phyloP scores from a whole-genome alignment of 2,113 vertebrate genomes.

The Tretioscincus oriximinensis region DNA sequence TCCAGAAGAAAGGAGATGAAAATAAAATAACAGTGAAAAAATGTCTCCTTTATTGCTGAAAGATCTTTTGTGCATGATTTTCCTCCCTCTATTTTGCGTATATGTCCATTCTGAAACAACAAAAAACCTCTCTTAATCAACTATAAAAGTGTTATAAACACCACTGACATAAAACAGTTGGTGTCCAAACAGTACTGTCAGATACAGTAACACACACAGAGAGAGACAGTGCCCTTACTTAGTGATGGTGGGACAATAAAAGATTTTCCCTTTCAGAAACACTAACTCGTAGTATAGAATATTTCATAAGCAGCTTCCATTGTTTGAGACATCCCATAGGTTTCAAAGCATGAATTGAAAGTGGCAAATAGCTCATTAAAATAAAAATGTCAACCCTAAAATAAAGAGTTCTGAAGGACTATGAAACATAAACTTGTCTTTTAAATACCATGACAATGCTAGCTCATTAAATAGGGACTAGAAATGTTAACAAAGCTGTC shows the following conservation, averaged over 20 bases:
- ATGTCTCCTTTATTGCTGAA: not conserved
- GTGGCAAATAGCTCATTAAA: conserved; percentile 47
- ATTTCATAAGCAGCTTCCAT: conserved; percentile 17
- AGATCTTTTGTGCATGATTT: not conserved
- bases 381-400: conserved; percentile 54
- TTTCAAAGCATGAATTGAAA: conserved; percentile 39
- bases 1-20: not conserved
- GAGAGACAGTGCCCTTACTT: not conserved
- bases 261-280: not conserved
- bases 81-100: not conserved
- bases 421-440: conserved; percentile 46
- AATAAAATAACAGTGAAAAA: not conserved
- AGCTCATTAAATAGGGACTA: conserved; percentile 43
- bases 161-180: not conserved
- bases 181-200: not conserved
- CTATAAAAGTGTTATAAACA: not conserved
- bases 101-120: not conserved
- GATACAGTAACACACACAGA: not conserved
- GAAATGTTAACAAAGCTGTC: conserved; percentile 54
- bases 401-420: conserved; percentile 48
- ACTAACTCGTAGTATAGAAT: not conserved
- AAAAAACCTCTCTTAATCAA: not conserved
- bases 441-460: conserved; percentile 46
- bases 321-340: conserved; percentile 17
- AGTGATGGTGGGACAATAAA: not conserved